Base-by-base conservation (phyloP, 2,797 vertebrate genomes). In the Gadopsis marmoratus region DNA sequence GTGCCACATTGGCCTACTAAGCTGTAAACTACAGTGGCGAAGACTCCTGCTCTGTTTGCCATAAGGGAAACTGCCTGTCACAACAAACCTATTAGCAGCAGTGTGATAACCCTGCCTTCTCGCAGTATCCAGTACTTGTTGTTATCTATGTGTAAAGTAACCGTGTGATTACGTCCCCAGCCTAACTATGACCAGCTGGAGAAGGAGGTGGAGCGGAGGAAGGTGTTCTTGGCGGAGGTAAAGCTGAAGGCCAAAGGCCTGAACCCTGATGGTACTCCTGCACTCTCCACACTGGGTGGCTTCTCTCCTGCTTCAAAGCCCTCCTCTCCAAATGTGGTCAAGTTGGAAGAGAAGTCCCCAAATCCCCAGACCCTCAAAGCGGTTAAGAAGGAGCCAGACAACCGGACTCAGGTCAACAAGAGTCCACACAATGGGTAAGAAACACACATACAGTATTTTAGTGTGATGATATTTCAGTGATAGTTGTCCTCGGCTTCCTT, bases 291-390 rank as follows among this genome's bases (percentile, higher is more conserved):
- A 0, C 85, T 98, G 37, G 98, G 98, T 17, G 98, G 98, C 62
- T 99, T 99, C 94, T 99, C 98, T 71, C 98, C 98, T 43, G 97
- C 96, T 5, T 99, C 98, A 67, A 99, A 99, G 90, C 98, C 98
- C 89, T 97, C 95, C 73, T 98, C 98, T 48, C 98, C 98, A 0
- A 97, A 95, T 86, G 96, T 97, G 86, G 89, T 96, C 17, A 99
- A 99, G 87, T 74, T 91, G 0, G 98, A 99, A 65, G 98, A 99
- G 81, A 99, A 98, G 86, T 96, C 96, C 17, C 98, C 98, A 0
- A 94, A 97, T 17, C 92, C 95, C 7, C 84, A 96, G 88, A 93
- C 92, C 53, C 93, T 96, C 77, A 99, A 99, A 92, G 84, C 93
- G 0, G 71, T 97, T 10, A 99, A 98, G 89, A 99, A 99, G 68